Base-by-base conservation (phyloP, 2,797 vertebrate genomes). In the Anisognathus igniventris region DNA sequence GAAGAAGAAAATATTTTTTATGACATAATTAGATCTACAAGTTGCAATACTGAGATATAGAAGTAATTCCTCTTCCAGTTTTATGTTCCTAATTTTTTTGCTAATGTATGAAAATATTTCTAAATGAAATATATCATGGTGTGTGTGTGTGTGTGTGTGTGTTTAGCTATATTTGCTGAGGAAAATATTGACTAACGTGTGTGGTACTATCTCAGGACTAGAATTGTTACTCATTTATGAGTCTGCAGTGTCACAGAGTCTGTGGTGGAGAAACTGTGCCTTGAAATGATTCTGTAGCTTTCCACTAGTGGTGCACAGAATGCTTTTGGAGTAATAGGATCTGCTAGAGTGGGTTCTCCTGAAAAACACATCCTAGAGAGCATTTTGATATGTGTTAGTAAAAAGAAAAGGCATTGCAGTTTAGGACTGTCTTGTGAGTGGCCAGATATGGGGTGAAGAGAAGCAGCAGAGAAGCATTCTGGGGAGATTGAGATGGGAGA, bases 1-100 rank as follows among this genome's bases (percentile, higher is more conserved):
- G 58, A 87, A 85, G 71, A 72, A 65, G 48, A 85, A 76, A 88
- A 40, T 65, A 60, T 50, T 86, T 40, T 68, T 80, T 80, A 19
- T 94, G 25, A 50, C 10, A 44, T 48, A 80, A 53, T 53, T 61
- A 73, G 37, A 61, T 79, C 45, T 66, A n/a, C 8, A 47, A 77
- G 22, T 94, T 88, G 44, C 21, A 54, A 42, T 72, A 81, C 15
- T 2, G 17, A 76, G 35, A 64, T 75, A 45, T 39, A 53, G 78
- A 90, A 95, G 78, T 58, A 8, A 74, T 87, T 89, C 11, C 10
- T 81, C 53, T 95, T 93, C 37, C 37, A 71, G 19, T 92, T 93
- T 92, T 75, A 48, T 56, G 40, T 65, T 93, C 37, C 72, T 93
- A 71, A 67, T 88, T 88, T 88, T 56, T 64, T 51, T 86, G 21